These are phyloP conservation scores for Tyrannus savana DNA, from an alignment of 2,113 vertebrate genomes.

Conservation along the genomic window DNA sequence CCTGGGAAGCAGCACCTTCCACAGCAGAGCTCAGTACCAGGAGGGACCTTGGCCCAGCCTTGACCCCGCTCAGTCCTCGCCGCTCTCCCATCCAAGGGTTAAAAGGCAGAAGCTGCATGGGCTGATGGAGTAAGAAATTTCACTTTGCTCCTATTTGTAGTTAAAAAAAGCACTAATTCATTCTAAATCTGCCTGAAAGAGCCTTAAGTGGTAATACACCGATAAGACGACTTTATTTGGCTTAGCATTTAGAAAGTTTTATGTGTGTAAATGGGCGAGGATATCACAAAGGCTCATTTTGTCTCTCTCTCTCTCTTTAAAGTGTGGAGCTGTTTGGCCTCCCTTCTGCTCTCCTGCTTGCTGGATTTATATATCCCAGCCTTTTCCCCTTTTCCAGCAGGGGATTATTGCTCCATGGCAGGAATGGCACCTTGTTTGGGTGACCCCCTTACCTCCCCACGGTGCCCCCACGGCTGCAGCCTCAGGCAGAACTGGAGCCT, in stretches of 20 bases:
- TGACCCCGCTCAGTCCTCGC: accelerated
- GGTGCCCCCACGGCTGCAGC: accelerated
- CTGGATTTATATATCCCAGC: background rate
- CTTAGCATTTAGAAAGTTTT: conserved; percentile 40
- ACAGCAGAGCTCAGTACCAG: background rate
- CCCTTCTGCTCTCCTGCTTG: background rate
- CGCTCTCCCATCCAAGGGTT: background rate
- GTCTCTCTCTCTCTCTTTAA: background rate
- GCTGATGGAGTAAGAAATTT: conserved; percentile 11
- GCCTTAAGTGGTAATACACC: conserved; percentile 25
- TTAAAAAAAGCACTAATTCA: conserved; percentile 65
- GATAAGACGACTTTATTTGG: conserved; percentile 52
- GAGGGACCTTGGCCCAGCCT: background rate
- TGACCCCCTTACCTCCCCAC: background rate
- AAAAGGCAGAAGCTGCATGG: background rate
- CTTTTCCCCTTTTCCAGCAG: background rate
- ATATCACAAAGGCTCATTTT: conserved; percentile 22
- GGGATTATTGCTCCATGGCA: background rate
- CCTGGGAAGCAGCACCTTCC: background rate
- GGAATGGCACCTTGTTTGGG: background rate
- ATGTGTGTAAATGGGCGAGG: conserved; percentile 50
- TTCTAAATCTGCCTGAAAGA: conserved; percentile 55
- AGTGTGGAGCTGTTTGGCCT: background rate
- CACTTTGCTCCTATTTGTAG: conserved; percentile 40
- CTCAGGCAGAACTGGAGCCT: background rate